Evolutionary conservation across 2,797 vertebrate species (phyloP).

Genomic region (Sebastes minor): DNA sequence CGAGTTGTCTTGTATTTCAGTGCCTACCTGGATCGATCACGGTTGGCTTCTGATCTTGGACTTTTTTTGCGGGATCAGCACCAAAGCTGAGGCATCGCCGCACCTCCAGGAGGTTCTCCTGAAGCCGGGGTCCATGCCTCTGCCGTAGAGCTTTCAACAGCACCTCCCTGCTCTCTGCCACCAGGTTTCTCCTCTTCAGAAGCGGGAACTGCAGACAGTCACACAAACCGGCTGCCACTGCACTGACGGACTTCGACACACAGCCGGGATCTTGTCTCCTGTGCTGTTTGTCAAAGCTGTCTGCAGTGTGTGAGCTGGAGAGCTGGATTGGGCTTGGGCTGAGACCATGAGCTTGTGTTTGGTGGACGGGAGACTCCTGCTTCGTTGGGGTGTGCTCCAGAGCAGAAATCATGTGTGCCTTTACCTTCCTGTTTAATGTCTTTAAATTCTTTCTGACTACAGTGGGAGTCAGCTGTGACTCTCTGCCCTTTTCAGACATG

Average conservation of each 20-base stretch:
- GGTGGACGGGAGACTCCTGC: neutral
- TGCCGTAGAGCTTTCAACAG: conserved; percentile 70
- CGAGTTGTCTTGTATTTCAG: neutral
- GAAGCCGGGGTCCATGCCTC: conserved; percentile 69
- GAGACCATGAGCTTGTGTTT: neutral
- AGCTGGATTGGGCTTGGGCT: conserved; percentile 9
- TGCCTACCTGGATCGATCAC: conserved; percentile 45
- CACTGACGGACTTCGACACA: conserved; percentile 34
- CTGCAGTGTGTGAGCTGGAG: conserved; percentile 8
- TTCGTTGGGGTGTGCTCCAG: conserved; percentile 27
- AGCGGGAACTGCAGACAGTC: conserved; percentile 50
- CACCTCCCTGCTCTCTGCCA: conserved; percentile 70
- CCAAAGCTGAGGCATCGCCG: conserved; percentile 26
- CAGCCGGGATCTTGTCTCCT: neutral
- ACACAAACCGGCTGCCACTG: conserved; percentile 65
- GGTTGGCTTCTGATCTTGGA: neutral
- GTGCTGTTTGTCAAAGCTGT: neutral
- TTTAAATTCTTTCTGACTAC: conserved; percentile 17
- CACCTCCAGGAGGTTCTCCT: conserved; percentile 65
- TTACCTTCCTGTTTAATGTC: conserved; percentile 5
- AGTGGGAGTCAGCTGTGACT: conserved; percentile 14
- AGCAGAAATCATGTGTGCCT: conserved; percentile 6
- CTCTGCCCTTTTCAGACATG: conserved; percentile 9
- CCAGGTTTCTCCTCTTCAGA: conserved; percentile 47
- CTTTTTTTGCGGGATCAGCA: neutral